Evolutionary conservation across 2,113 vertebrate species (phyloP).

Genomic region (Hyla sarda): DNA sequence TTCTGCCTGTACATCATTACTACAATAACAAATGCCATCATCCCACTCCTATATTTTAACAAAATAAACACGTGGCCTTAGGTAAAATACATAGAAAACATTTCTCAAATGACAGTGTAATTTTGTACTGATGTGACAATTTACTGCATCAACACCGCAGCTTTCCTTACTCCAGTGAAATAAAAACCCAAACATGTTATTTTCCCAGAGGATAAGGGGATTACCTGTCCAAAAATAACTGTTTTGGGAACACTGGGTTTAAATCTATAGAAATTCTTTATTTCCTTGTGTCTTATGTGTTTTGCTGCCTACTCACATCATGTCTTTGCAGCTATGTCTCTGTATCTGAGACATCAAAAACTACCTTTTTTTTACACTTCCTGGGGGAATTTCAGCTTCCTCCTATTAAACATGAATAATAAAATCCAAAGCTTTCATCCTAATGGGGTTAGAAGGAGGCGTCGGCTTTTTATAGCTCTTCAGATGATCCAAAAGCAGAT

Average conservation of each 20-base stretch:
- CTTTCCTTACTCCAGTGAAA: conserved; percentile 5
- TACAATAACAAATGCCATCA: background rate
- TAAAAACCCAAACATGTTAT: conserved; percentile 22
- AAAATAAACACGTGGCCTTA: conserved; percentile 9
- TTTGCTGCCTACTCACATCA: conserved; percentile 47
- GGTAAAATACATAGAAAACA: conserved; percentile 13
- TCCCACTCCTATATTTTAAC: background rate
- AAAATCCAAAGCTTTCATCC: conserved; percentile 70
- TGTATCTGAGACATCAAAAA: conserved; percentile 63
- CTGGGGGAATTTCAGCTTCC: conserved; percentile 69
- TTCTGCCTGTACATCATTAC: background rate
- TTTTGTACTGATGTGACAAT: conserved; percentile 1
- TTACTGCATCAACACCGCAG: background rate
- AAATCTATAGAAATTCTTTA: background rate
- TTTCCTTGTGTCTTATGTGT: conserved; percentile 54
- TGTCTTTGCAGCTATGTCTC: conserved; percentile 63
- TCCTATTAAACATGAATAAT: conserved; percentile 73
- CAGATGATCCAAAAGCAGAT: conserved; percentile 64
- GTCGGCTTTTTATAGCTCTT: conserved; percentile 70
- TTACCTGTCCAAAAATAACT: conserved; percentile 40
- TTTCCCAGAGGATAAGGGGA: conserved; percentile 30
- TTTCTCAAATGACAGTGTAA: conserved; percentile 14
- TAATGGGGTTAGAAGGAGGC: conserved; percentile 73
- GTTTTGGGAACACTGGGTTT: conserved; percentile 15
- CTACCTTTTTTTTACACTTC: conserved; percentile 66